A percentile compares a stretch with the other conserved stretches of the same genome.
phyloP scores from a whole-genome alignment of 1,140 invertebrate species.

The Pseudomyrmex gracilis region DNA sequence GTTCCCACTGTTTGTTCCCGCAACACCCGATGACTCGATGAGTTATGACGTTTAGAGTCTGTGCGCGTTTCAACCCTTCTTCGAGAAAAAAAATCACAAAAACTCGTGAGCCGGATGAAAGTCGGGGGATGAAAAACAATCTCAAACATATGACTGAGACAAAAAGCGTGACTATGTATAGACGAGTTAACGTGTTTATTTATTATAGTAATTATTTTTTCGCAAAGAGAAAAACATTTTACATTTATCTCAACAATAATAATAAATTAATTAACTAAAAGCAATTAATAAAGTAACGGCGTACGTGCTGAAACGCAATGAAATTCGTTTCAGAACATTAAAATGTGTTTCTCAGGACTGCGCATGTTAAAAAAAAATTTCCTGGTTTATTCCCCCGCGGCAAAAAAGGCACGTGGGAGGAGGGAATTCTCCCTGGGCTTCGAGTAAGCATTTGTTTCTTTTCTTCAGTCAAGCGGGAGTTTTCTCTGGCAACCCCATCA shows the following conservation, averaged over 20 bases:
- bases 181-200: background rate
- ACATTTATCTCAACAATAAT: background rate
- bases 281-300: background rate
- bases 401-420: background rate
- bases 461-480: background rate
- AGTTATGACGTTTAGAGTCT: slow-evolving; percentile 79
- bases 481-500: slow-evolving; percentile 16
- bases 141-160: background rate
- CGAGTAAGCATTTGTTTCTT: slow-evolving; percentile 25
- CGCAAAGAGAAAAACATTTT: background rate
- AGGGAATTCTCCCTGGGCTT: background rate
- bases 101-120: slow-evolving; percentile 18
- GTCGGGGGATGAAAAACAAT: no score
- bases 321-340: background rate
- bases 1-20: slow-evolving; percentile 77
- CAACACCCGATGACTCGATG: slow-evolving; percentile 69
- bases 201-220: slow-evolving; percentile 1
- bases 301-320: background rate
- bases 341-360: background rate
- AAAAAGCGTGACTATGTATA: background rate
- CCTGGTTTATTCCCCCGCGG: background rate
- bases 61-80: slow-evolving; percentile 69
- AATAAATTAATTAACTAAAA: background rate
- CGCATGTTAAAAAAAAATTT: background rate
- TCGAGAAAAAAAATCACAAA: slow-evolving; percentile 57